Percentiles rank a stretch among this genome's conserved stretches.
Conservation (phyloP, 2,113 vertebrate genomes). For the Puma concolor region DNA sequence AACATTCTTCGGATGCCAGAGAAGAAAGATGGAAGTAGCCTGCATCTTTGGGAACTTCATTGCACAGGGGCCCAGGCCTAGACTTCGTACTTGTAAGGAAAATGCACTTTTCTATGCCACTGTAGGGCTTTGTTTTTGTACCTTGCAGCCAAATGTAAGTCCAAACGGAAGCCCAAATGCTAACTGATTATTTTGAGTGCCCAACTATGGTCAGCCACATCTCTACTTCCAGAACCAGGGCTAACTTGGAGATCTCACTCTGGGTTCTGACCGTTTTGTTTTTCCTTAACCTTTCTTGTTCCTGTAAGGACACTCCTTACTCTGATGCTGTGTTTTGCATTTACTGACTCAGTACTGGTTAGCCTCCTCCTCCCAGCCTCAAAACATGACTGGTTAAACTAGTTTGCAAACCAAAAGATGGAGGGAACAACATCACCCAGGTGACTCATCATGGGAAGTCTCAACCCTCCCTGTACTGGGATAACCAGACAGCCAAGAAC, state of each 20-base stretch:
- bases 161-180: not conserved
- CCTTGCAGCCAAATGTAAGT: not conserved
- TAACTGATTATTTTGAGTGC: not conserved
- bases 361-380: not conserved
- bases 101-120: not conserved
- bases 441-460: not conserved
- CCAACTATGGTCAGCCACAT: accelerated
- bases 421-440: not conserved
- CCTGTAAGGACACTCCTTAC: not conserved
- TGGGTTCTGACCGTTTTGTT: not conserved
- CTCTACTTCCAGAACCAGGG: not conserved
- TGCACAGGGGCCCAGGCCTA: too few relatives aligned
- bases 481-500: not conserved
- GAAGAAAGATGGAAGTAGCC: not conserved
- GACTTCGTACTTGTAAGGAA: not conserved
- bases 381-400: not conserved
- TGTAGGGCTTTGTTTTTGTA: not conserved
- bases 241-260: not conserved
- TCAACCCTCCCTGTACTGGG: not conserved
- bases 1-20: not conserved
- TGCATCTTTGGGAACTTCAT: not conserved
- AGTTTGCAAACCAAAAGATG: not conserved
- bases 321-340: not conserved
- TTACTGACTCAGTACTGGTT: not conserved
- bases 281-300: not conserved